phyloP scores from a whole-genome alignment of 2,797 vertebrate species.

The Nannoperca australis region DNA sequence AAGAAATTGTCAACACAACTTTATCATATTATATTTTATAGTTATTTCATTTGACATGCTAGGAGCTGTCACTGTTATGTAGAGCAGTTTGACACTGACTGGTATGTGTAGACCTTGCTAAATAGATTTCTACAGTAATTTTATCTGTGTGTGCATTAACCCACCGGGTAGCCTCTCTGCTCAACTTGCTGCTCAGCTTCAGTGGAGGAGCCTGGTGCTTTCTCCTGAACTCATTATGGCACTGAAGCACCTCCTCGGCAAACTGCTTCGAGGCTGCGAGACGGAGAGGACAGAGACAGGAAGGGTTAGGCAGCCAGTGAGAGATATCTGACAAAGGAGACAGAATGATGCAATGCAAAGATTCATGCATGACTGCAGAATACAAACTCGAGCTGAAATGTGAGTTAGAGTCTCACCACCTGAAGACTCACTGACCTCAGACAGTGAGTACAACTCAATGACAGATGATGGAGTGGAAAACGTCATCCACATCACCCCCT shows the following conservation, averaged over 20 bases:
- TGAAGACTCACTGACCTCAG: conserved; percentile 47
- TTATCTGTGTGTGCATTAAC: conserved; percentile 65
- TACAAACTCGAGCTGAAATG: background rate
- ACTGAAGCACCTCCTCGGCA: conserved; percentile 90
- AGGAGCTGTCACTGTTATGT: conserved; percentile 32
- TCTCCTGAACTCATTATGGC: conserved; percentile 94
- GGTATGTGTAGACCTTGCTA: conserved; percentile 29
- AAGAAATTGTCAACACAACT: conserved; percentile 28
- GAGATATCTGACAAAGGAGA: conserved; percentile 30
- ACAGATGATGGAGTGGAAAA: conserved; percentile 58
- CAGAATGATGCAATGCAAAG: conserved; percentile 37
- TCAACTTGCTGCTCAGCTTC: conserved; percentile 93
- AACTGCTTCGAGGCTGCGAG: conserved; percentile 92
- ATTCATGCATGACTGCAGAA: conserved; percentile 16
- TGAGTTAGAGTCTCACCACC: conserved; percentile 6
- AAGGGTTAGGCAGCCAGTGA: conserved; percentile 27
- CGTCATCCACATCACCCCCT: conserved; percentile 44
- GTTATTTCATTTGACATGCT: conserved; percentile 42
- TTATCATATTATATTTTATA: conserved; percentile 9
- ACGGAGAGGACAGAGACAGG: conserved; percentile 35
- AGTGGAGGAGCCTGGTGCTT: conserved; percentile 92
- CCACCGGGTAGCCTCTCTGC: conserved; percentile 92
- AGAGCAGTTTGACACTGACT: conserved; percentile 50
- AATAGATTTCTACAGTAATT: conserved; percentile 55
- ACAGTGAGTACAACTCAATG: conserved; percentile 30